A percentile compares a stretch with the other conserved stretches of the same genome.
Conservation (phyloP, 2,888 invertebrate species). For the Phengaris arion region DNA sequence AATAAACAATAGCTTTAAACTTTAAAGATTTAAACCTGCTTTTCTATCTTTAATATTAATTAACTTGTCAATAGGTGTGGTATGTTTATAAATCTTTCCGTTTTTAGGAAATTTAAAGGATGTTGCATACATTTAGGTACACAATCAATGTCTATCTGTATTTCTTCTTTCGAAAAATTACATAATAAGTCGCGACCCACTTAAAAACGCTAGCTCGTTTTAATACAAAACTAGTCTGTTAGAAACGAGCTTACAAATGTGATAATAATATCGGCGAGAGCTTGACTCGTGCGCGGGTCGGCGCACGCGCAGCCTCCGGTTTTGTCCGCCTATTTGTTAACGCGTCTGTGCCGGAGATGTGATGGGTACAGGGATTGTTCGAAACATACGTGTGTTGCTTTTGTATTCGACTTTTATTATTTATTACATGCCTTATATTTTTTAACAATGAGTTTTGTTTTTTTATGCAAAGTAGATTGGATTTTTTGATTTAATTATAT, state of each 20-base stretch:
- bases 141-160: background rate
- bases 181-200: background rate
- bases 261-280: slow-evolving; percentile 38
- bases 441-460: slow-evolving; percentile 3
- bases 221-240: background rate
- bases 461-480: background rate
- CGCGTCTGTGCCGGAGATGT: background rate
- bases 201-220: background rate
- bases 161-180: background rate
- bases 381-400: slow-evolving; percentile 50
- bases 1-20: too few species aligned
- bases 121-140: background rate
- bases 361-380: slow-evolving; percentile 34
- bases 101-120: background rate
- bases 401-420: slow-evolving; percentile 36
- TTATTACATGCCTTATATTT: slow-evolving; percentile 19
- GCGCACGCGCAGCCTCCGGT: slow-evolving; percentile 76
- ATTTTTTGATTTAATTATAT: background rate
- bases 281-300: slow-evolving; percentile 75
- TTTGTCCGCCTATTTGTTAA: slow-evolving; percentile 63
- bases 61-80: too few species aligned
- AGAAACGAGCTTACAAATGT: slow-evolving; percentile 31
- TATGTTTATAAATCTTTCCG: too few species aligned
- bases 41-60: too few species aligned
- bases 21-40: too few species aligned